Evolutionary conservation across 2,888 invertebrate species (phyloP).

Genomic region (Parelbella ahira): DNA sequence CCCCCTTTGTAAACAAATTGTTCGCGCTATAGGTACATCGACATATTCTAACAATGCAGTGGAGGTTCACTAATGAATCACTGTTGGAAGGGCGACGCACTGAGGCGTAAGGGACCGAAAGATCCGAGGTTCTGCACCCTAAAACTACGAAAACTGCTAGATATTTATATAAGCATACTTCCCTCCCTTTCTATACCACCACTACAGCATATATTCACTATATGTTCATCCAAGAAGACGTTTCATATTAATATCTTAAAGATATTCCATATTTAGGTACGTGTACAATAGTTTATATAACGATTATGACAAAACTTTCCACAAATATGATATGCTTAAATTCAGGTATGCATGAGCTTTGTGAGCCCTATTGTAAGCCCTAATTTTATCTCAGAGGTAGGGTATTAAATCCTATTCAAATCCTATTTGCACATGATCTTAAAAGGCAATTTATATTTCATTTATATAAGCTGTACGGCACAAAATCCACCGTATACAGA

Average conservation of each 20-base stretch:
- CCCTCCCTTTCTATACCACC: background rate
- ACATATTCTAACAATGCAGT: slow-evolving; percentile 4
- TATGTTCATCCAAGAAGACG: no score
- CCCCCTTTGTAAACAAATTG: no score
- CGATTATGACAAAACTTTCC: slow-evolving; percentile 9
- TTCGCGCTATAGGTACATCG: no score
- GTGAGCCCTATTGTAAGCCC: slow-evolving; percentile 13
- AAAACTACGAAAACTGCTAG: slow-evolving; percentile 40
- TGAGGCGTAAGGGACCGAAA: slow-evolving; percentile 61
- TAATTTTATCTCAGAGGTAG: slow-evolving; percentile 24
- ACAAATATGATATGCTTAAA: slow-evolving; percentile 16
- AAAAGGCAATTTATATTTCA: slow-evolving; percentile 24
- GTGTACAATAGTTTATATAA: slow-evolving; percentile 8
- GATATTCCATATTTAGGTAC: no score
- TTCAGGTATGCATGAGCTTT: slow-evolving; percentile 17
- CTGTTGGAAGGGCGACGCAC: slow-evolving; percentile 46
- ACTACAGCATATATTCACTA: no score
- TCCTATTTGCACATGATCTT: slow-evolving; percentile 22
- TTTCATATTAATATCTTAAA: no score
- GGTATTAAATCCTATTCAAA: slow-evolving; percentile 24
- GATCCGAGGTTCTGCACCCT: slow-evolving; percentile 54
- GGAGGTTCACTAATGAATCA: slow-evolving; percentile 11
- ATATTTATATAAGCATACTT: slow-evolving; percentile 2
- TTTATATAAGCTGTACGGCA: slow-evolving; percentile 20
- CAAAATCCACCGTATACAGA: slow-evolving; percentile 11